phyloP scores from a whole-genome alignment of 2,113 vertebrate species.

The Phocoena phocoena region DNA sequence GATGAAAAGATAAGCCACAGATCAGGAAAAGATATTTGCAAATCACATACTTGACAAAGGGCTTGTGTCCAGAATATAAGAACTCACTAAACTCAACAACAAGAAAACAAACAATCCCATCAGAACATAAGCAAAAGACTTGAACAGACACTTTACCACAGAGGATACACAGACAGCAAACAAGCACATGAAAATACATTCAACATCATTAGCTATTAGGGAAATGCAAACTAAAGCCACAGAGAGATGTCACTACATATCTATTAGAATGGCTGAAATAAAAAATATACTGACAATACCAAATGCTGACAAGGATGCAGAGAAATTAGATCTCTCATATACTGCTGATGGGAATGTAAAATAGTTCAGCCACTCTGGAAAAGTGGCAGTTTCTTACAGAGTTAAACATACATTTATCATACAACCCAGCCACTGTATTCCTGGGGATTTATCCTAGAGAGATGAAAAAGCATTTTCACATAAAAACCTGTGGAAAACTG shows the following conservation, averaged over 20 bases:
- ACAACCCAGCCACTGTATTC: background rate
- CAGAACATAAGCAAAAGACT: constrained; percentile 2
- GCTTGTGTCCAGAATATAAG: background rate
- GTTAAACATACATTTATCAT: constrained; percentile 1
- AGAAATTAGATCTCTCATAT: background rate
- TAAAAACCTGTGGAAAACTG: background rate
- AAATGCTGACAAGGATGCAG: background rate
- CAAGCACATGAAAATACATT: background rate
- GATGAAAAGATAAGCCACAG: background rate
- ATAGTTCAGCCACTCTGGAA: background rate
- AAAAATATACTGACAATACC: constrained; percentile 3
- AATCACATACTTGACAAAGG: background rate
- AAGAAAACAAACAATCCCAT: background rate
- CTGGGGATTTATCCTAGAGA: background rate
- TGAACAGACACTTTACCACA: background rate
- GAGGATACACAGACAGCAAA: background rate
- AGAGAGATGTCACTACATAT: background rate
- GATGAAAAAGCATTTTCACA: constrained; percentile 11
- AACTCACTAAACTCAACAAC: background rate
- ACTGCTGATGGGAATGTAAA: background rate
- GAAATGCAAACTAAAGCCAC: constrained; percentile 24
- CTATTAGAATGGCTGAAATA: background rate
- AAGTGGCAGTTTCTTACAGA: constrained; percentile 1
- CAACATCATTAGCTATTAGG: background rate
- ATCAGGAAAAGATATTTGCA: constrained; percentile 17